Base-by-base conservation (phyloP, 2,888 invertebrate genomes). In the Polylopha cassiicola region DNA sequence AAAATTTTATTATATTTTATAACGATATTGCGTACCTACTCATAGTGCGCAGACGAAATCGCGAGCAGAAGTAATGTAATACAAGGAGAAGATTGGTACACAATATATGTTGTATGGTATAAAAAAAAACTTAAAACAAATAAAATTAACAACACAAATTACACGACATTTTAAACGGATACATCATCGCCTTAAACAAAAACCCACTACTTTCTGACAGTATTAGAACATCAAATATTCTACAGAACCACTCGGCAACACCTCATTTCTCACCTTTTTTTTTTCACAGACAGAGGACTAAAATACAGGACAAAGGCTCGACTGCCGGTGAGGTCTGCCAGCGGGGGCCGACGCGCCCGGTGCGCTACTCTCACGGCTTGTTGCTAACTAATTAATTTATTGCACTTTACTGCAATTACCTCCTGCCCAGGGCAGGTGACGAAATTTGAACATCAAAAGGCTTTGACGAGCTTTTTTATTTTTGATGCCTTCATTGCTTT, bases 371-470 rank as follows among this genome's bases (percentile, higher is more conserved):
- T 63, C 61, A 62, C 61, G 57, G 76, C 71, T 77, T 71, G 75
- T 79, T 81, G 81, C 81, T 78, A 75, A 67, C 63, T 77, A 84
- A 84, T 82, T 82, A 81, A 85, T 85, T 82, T 84, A 84, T 85
- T 75, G 73, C 76, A 67, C 61, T 61, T 64, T 62, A 58, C 58
- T 20, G 23, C 30, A 36, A 41, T 36, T 41, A 41, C 33, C 23
- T 28, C 34, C 15, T 20, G 36, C 22, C 10, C 2, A 16, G 29
- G 30, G 34, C n/a, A n/a, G n/a, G n/a, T n/a, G n/a, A n/a, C n/a
- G n/a, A n/a, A n/a, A n/a, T n/a, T n/a, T n/a, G n/a, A n/a, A n/a
- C n/a, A n/a, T n/a, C n/a, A n/a, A n/a, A n/a, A n/a, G n/a, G n/a
- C n/a, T n/a, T n/a, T n/a, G n/a, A n/a, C n/a, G n/a, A n/a, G n/a